Percentiles rank a stretch among this genome's conserved stretches.
phyloP scores from a whole-genome alignment of 2,797 vertebrate genomes.

The Pseudochirops corinnae region DNA sequence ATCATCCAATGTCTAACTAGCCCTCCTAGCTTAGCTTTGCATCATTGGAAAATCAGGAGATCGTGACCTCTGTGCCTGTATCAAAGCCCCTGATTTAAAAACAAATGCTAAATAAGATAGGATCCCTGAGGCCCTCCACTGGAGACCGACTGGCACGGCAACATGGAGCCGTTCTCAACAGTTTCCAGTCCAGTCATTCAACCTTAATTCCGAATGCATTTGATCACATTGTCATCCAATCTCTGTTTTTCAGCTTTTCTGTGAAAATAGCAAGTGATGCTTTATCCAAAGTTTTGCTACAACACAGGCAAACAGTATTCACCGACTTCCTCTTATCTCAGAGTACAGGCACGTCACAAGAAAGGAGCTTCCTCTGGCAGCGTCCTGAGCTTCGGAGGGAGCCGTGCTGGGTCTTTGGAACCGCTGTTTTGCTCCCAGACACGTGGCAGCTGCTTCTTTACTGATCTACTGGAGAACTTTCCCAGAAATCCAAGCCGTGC shows the following conservation, averaged over 20 bases:
- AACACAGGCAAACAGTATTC: not conserved
- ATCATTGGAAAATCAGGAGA: not conserved
- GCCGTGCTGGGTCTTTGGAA: not conserved
- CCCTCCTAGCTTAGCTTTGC: not conserved
- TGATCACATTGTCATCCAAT: not conserved
- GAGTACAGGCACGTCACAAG: not conserved
- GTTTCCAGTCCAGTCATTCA: not conserved
- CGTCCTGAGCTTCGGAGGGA: not conserved
- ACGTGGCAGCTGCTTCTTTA: not conserved
- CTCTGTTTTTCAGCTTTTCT: not conserved
- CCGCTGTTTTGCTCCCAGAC: not conserved
- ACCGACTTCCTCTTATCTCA: not conserved
- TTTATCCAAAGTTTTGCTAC: not conserved
- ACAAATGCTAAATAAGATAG: not conserved
- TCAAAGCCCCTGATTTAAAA: not conserved
- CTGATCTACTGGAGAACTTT: not conserved
- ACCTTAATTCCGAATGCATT: not conserved
- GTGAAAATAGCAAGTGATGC: not conserved
- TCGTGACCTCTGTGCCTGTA: not conserved
- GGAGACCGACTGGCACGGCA: not conserved
- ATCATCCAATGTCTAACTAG: not conserved
- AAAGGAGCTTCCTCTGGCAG: not conserved
- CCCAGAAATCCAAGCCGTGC: not conserved
- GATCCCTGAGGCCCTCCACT: not conserved
- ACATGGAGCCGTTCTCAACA: not conserved